Base-by-base conservation (phyloP, 2,888 invertebrate species). In the Oscheius sp. region DNA sequence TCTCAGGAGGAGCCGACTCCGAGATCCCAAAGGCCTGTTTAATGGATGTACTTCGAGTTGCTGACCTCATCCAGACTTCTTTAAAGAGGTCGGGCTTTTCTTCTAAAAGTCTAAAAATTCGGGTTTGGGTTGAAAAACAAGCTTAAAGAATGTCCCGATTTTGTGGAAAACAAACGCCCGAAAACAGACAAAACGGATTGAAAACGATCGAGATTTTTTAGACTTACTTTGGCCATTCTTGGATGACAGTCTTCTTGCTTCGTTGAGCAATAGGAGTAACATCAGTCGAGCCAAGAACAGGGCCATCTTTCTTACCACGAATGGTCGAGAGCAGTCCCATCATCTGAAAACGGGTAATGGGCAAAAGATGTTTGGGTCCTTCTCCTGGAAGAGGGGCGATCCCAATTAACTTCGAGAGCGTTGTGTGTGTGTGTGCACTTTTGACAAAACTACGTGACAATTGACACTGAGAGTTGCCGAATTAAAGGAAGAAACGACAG, bases 251-350 rank as follows among this genome's bases (percentile, higher is more conserved):
- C 61, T 80, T 83, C 76, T 80, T 81, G 69, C 76, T 80, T 52
- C 80, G 81, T 7, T 76, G 56, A 43, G 63, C 75, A 43, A 83
- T 68, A 23, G 83, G 81, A 21, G 74, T 74, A 56, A 77, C 78
- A 59, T 81, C 79, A 0, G 78, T 76, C 45, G 75, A 63, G 7
- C 79, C 82, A 58, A 82, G 77, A 59, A 76, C 56, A 29, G 72
- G 70, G 13, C 68, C 64, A 49, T 82, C 80, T 41, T 78, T 73
- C 59, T 82, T 82, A 13, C 82, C 82, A 41, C 82, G 82, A 68
- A 82, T 82, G 29, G 82, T 80, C 66, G 79, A 80, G 43, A 82
- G 68, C 69, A 82, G 72, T 18, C 82, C 82, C 82, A 82, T 82
- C 82, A 82, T 82, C 41, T 27, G 9, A 35, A 35, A 35, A 35